Conservation (phyloP, 2,113 vertebrate genomes). For the Callithrix jacchus region DNA sequence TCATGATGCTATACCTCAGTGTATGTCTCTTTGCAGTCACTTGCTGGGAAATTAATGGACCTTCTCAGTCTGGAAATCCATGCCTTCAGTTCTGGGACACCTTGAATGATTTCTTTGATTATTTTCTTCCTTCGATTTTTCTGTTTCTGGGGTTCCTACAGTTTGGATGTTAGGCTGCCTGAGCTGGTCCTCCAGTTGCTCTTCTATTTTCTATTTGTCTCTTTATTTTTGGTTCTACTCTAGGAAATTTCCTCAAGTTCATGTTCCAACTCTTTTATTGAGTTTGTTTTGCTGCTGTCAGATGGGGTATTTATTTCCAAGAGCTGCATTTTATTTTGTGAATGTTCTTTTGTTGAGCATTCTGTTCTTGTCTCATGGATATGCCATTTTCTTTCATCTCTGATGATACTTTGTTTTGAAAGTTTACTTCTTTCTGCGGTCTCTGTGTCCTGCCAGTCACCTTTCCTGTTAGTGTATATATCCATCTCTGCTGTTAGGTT, state of each 20-base stretch:
- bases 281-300: neutral
- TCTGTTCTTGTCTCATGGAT: neutral
- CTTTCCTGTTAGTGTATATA: neutral
- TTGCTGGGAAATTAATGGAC: neutral
- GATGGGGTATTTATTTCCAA: neutral
- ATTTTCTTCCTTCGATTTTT: neutral
- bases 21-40: neutral
- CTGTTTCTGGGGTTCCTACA: neutral
- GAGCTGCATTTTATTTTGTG: constrained; percentile 25
- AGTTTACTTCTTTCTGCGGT: neutral
- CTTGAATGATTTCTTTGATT: neutral
- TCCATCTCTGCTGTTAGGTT: neutral
- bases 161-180: neutral
- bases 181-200: neutral
- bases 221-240: neutral
- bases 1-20: neutral
- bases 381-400: neutral
- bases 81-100: neutral
- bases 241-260: neutral
- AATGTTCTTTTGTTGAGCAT: neutral
- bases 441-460: neutral
- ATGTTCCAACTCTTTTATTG: neutral
- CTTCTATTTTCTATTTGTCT: neutral
- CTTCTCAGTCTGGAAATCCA: neutral
- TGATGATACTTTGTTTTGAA: neutral